Percentiles rank a stretch among this genome's conserved stretches.
phyloP scores from a whole-genome alignment of 2,113 vertebrate species.

The Echinops telfairi region DNA sequence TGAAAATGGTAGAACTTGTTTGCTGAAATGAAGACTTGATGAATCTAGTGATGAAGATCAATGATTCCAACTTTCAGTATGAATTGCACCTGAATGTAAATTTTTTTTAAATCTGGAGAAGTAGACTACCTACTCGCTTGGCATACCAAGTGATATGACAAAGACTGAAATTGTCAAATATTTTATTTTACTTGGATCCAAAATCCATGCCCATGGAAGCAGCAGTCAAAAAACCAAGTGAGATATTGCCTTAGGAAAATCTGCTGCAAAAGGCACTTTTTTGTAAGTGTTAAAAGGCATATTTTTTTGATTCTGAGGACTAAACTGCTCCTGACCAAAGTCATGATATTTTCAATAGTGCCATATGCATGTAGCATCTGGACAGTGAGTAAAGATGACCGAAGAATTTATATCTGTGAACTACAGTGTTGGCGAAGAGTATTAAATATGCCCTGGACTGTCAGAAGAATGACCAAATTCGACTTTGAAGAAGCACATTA shows the following conservation, averaged over 20 bases:
- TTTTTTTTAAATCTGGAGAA: not conserved
- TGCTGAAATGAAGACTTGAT: no score
- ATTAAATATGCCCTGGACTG: not conserved
- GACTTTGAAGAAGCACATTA: not conserved
- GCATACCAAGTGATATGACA: not conserved
- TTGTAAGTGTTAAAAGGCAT: not conserved
- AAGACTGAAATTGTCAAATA: not conserved
- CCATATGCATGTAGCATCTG: not conserved
- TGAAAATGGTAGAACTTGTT: no score
- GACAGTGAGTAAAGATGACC: not conserved
- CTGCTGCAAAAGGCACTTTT: not conserved
- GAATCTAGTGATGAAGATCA: no score
- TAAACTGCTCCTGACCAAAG: not conserved
- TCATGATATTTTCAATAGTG: not conserved
- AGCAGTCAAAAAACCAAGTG: not conserved
- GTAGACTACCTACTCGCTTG: not conserved
- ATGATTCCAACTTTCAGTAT: not conserved
- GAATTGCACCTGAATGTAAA: not conserved
- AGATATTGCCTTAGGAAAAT: not conserved
- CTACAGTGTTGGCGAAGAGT: not conserved
- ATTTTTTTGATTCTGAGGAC: not conserved
- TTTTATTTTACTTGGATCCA: not conserved
- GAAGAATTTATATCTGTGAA: not conserved
- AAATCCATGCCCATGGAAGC: not conserved
- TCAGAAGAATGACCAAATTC: not conserved